A percentile compares a stretch with the other conserved stretches of the same genome.
These are phyloP conservation scores for Coluber constrictor DNA, from an alignment of 2,797 vertebrate species.

Conservation along the genomic window DNA sequence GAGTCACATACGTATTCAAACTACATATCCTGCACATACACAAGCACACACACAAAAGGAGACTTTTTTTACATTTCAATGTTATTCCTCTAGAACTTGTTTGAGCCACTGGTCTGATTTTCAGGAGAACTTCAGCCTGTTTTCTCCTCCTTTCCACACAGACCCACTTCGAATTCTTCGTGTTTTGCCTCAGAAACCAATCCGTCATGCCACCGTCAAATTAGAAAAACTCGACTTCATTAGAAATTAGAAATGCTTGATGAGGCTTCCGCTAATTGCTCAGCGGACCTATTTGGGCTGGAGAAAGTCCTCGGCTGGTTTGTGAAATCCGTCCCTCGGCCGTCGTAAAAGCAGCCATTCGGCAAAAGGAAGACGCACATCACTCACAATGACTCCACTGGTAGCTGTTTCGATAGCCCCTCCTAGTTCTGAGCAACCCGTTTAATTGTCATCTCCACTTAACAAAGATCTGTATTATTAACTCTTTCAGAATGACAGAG, in stretches of 20 bases:
- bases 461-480: slow-evolving; percentile 4
- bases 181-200: not conserved
- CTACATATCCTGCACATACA: no score
- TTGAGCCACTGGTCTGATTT: no score
- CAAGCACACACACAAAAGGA: no score
- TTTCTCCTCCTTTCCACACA: no score
- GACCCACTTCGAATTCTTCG: not conserved
- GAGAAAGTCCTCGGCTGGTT: not conserved
- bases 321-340: slow-evolving; percentile 27
- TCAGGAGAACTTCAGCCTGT: no score
- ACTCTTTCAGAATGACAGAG: not conserved
- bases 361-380: slow-evolving; percentile 13
- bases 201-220: slow-evolving; percentile 37
- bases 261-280: slow-evolving; percentile 29
- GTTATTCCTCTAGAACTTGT: no score
- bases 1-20: no score
- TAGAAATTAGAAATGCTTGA: slow-evolving; percentile 8
- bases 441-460: slow-evolving; percentile 27
- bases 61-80: no score
- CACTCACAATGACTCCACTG: slow-evolving; percentile 43
- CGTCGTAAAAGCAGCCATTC: slow-evolving; percentile 14
- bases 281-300: slow-evolving; percentile 35
- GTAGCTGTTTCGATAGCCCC: slow-evolving; percentile 32
- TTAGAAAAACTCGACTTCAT: slow-evolving; percentile 23
- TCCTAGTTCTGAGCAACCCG: slow-evolving; percentile 34